A percentile compares a stretch with the other conserved stretches of the same genome.
Conservation (phyloP, 1,140 invertebrate genomes). For the Diorhabda sublineata region DNA sequence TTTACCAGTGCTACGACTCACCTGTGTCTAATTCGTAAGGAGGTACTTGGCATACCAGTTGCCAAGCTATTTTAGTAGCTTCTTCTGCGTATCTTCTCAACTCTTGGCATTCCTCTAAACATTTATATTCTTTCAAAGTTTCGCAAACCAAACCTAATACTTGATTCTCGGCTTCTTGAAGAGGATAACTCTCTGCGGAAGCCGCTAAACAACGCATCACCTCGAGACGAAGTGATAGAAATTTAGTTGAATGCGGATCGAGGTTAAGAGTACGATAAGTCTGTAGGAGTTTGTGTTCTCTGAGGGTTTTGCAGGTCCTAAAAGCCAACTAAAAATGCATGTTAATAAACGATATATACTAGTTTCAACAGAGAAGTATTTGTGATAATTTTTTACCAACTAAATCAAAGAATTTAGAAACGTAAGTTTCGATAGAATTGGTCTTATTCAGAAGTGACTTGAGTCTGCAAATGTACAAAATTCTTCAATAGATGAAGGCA, state of each 20-base stretch:
- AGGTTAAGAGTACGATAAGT: constrained; percentile 53
- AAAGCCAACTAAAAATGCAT: constrained; percentile 55
- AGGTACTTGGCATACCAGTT: constrained; percentile 55
- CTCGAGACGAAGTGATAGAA: constrained; percentile 40
- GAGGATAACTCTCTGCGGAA: constrained; percentile 54
- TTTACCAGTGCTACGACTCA: background rate
- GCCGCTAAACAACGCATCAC: constrained; percentile 45
- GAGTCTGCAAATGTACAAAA: too few species aligned
- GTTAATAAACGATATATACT: too few species aligned
- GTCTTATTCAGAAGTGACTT: too few species aligned
- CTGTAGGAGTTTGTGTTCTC: constrained; percentile 56
- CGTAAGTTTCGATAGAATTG: too few species aligned
- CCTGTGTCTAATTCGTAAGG: constrained; percentile 56
- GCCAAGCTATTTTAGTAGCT: constrained; percentile 56
- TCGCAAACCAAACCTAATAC: constrained; percentile 39
- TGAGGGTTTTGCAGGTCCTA: constrained; percentile 58
- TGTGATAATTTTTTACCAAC: too few species aligned
- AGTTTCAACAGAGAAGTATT: too few species aligned
- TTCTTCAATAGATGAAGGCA: too few species aligned
- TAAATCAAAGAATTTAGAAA: too few species aligned
- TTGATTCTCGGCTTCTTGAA: constrained; percentile 59
- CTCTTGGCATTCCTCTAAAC: constrained; percentile 52
- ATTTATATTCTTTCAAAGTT: constrained; percentile 60
- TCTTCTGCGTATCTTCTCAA: constrained; percentile 54
- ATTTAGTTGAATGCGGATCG: constrained; percentile 43